Evolutionary conservation across 2,888 invertebrate species (phyloP), one percentile per base, ranked within the genome.

Genomic region (Nebria brevicollis): DNA sequence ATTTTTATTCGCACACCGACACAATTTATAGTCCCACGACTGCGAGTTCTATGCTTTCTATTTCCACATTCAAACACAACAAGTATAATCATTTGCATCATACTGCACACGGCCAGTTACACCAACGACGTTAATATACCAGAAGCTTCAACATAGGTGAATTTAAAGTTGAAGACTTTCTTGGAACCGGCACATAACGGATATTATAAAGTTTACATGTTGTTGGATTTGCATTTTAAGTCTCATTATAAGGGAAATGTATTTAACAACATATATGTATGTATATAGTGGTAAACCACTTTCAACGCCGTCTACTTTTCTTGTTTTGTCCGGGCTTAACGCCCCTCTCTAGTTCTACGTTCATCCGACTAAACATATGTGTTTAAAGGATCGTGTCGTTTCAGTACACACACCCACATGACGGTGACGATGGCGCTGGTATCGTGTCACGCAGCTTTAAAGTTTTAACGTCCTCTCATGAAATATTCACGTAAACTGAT

Each of bases 391-490:
- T 77, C 77, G 77, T 68, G 77, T 77, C 68, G 77, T 34, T 77
- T 77, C 72, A 34, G 78, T 78, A 78, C 72, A 73, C 73, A 78
- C 41, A 11, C n/a, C 13, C 13, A 26, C 42, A 11, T 11, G 7
- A 34, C 10, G 13, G 11, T 8, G n/a, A 8, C n/a, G 34, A 1
- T 15, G 15, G 73, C 34, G n/a, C 66, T 25, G 13, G 26, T 77
- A 72, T 77, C 77, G 72, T 72, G 77, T 70, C 79, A 79, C 74
- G 79, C 73, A 43, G 79, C 42, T 79, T 79, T 79, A 79, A 79
- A 79, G 79, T 79, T 79, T 79, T 79, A 79, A 79, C 79, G 74
- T 79, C 68, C 79, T 65, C 66, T 79, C 74, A 79, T 79, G 79
- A 79, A 79, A 79, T 79, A 79, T 79, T 79, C 79, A 79, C 75